A percentile compares a stretch with the other conserved stretches of the same genome.
Evolutionary conservation across 2,797 vertebrate genomes (phyloP).

Genomic region (Halcyon chelicuti): DNA sequence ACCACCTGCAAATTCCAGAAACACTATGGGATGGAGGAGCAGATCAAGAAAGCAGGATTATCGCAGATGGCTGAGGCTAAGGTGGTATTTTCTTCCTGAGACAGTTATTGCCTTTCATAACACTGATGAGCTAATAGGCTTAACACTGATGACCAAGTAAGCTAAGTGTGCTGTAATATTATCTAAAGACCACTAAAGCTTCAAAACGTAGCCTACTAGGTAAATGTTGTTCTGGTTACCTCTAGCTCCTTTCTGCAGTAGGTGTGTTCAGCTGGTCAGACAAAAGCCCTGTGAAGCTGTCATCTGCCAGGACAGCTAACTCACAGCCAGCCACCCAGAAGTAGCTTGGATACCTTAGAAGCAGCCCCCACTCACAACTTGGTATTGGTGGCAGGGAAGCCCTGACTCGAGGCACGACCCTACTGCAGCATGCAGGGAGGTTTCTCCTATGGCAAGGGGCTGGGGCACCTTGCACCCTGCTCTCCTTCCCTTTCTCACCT

Average conservation of each 20-base stretch:
- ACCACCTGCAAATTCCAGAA: background rate
- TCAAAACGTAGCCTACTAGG: background rate
- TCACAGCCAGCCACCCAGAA: background rate
- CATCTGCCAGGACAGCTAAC: background rate
- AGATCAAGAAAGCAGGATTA: background rate
- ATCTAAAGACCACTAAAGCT: background rate
- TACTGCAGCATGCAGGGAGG: background rate
- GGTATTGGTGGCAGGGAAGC: too few species aligned
- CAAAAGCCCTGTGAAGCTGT: background rate
- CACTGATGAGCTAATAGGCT: background rate
- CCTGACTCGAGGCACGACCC: background rate
- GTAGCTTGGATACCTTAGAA: background rate
- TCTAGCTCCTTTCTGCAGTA: background rate
- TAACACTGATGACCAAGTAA: background rate
- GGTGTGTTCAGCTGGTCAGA: background rate
- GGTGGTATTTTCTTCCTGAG: background rate
- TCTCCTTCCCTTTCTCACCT: background rate
- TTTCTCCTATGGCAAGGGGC: background rate
- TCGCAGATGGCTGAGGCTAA: background rate
- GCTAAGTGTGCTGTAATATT: background rate
- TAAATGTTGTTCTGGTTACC: background rate
- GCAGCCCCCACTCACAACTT: background rate
- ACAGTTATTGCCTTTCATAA: background rate
- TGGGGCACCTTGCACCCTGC: background rate
- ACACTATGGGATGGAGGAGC: background rate